Percentiles rank a stretch among this genome's conserved stretches.
Evolutionary conservation across 2,797 vertebrate genomes (phyloP).

Genomic region (Pipistrellus pygmaeus): DNA sequence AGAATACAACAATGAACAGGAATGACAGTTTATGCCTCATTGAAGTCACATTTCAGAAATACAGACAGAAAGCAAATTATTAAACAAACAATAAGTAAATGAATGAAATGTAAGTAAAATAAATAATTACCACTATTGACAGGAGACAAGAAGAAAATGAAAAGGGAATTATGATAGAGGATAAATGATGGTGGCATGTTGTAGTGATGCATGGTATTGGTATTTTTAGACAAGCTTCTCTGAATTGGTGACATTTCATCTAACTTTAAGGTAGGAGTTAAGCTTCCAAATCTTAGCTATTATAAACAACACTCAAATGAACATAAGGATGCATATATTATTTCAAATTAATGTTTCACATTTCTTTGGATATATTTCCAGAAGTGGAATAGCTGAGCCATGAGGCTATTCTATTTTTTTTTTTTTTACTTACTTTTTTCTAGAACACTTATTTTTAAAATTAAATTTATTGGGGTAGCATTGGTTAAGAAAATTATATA

Average conservation of each 20-base stretch:
- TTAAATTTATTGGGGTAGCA: neutral
- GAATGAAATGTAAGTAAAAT: slow-evolving; percentile 4
- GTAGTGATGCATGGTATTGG: neutral
- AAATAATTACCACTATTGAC: neutral
- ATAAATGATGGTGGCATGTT: neutral
- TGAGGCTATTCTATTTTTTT: neutral
- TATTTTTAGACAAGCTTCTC: neutral
- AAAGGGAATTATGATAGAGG: neutral
- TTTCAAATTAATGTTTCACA: neutral
- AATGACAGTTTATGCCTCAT: neutral
- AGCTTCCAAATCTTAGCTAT: neutral
- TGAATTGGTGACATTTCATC: neutral
- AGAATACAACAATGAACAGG: neutral
- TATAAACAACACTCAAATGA: neutral
- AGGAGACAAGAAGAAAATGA: neutral
- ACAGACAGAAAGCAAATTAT: neutral
- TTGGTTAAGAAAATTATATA: neutral
- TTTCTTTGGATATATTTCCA: neutral
- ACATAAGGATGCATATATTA: neutral
- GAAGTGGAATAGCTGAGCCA: neutral
- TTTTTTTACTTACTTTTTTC: neutral
- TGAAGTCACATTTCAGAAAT: slow-evolving; percentile 8
- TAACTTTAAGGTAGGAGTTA: neutral
- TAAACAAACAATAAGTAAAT: neutral
- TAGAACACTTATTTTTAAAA: neutral